phyloP scores from a whole-genome alignment of 2,113 vertebrate genomes.

The Rattus rattus region DNA sequence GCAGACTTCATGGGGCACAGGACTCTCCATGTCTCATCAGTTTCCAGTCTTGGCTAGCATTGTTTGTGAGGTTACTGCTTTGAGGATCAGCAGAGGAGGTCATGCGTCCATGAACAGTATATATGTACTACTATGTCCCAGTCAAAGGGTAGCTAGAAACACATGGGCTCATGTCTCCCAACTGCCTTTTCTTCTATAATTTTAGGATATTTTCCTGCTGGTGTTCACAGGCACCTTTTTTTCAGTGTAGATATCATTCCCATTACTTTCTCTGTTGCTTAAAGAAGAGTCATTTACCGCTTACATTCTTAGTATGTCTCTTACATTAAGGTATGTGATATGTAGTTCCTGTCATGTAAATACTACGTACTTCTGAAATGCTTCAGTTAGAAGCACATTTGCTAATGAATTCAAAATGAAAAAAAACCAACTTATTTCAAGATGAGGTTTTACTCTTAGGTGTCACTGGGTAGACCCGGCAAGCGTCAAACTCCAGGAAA shows the following conservation, averaged over 20 bases:
- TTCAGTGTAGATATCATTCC: neutral
- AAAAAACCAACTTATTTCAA: neutral
- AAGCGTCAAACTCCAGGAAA: neutral
- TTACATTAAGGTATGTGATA: neutral
- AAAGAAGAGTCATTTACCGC: neutral
- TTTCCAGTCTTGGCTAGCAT: neutral
- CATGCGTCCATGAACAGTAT: neutral
- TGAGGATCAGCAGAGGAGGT: neutral
- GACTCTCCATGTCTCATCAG: neutral
- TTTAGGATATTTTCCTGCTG: neutral
- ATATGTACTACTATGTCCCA: neutral
- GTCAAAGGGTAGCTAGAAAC: neutral
- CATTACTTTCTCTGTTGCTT: neutral
- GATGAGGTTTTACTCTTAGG: too few relatives aligned
- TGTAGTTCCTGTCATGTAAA: neutral
- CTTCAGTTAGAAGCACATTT: neutral
- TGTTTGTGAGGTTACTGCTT: neutral
- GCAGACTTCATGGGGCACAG: neutral
- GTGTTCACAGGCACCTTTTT: neutral
- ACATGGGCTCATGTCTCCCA: neutral
- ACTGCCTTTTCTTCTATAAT: neutral
- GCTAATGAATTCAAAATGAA: conserved; percentile 18
- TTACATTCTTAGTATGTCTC: neutral
- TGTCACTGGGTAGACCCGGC: too few relatives aligned
- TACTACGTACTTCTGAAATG: neutral